Evolutionary conservation across 2,888 invertebrate species (phyloP).

Genomic region (Callyntrura guangdongensis): DNA sequence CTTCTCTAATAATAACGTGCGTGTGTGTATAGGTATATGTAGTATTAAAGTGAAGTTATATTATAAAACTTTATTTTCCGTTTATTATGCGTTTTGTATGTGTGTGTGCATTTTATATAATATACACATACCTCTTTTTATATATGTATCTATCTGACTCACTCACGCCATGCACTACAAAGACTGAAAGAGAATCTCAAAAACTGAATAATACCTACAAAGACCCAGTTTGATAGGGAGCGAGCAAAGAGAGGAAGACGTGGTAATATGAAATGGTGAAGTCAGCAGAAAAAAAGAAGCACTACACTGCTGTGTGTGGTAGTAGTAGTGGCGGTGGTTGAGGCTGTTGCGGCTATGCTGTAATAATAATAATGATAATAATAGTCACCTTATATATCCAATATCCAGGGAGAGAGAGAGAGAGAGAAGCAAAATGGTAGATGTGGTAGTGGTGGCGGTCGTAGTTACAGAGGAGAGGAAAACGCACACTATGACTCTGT

Average conservation of each 20-base stretch:
- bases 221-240: slow-evolving; percentile 76
- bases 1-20: slow-evolving; percentile 61
- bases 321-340: slow-evolving; percentile 54
- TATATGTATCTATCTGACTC: slow-evolving; percentile 60
- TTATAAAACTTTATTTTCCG: slow-evolving; percentile 7
- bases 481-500: slow-evolving; percentile 76
- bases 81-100: slow-evolving; percentile 27
- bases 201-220: slow-evolving; percentile 75
- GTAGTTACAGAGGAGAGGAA: slow-evolving; percentile 62
- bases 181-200: slow-evolving; percentile 63
- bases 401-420: slow-evolving; percentile 61
- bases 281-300: slow-evolving; percentile 67
- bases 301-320: slow-evolving; percentile 63
- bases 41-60: slow-evolving; percentile 42
- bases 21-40: slow-evolving; percentile 40
- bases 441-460: slow-evolving; percentile 53
- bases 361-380: slow-evolving; percentile 78
- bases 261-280: slow-evolving; percentile 62
- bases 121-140: background rate
- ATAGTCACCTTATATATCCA: slow-evolving; percentile 79
- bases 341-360: slow-evolving; percentile 74
- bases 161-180: slow-evolving; percentile 51
- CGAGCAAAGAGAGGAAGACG: slow-evolving; percentile 61
- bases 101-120: slow-evolving; percentile 54
- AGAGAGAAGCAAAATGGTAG: slow-evolving; percentile 46